These are phyloP conservation scores for Muscidifurax raptorellus DNA, from an alignment of 1,140 invertebrate genomes.

Conservation along the genomic window DNA sequence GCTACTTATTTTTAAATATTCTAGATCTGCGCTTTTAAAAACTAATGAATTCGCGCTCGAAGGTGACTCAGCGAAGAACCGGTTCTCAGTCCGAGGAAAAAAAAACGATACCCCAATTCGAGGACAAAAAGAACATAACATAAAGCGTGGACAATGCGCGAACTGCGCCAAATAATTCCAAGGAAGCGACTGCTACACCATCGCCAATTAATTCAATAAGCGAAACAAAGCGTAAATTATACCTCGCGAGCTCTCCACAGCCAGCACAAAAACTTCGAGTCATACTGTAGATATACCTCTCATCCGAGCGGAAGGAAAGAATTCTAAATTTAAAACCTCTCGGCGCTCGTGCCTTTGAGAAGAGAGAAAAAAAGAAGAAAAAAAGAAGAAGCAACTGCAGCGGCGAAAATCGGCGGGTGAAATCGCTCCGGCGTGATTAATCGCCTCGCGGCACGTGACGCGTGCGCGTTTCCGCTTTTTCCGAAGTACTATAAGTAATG, in stretches of 20 bases:
- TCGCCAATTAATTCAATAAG: neutral
- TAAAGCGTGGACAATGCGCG: neutral
- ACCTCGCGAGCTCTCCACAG: neutral
- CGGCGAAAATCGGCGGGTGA: conserved; percentile 18
- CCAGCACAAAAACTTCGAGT: neutral
- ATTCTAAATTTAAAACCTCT: conserved; percentile 36
- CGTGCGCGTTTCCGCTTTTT: conserved; percentile 51
- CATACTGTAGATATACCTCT: too few relatives aligned
- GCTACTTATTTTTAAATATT: too few relatives aligned
- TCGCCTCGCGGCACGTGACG: conserved; percentile 32
- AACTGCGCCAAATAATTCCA: neutral
- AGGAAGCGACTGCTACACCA: neutral
- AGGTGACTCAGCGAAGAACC: too few relatives aligned
- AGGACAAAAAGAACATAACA: neutral
- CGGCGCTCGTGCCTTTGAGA: neutral
- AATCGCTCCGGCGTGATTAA: conserved; percentile 30
- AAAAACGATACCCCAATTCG: too few relatives aligned
- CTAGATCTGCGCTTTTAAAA: too few relatives aligned
- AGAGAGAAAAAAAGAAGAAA: neutral
- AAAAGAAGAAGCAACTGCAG: neutral
- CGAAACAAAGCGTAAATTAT: conserved; percentile 23
- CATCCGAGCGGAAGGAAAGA: conserved; percentile 30
- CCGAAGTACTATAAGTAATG: neutral
- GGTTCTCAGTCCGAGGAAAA: too few relatives aligned
- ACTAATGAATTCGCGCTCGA: too few relatives aligned